These are phyloP conservation scores for Zaprionus tsacasi DNA, from an alignment of 1,140 invertebrate species.

Conservation along the genomic window DNA sequence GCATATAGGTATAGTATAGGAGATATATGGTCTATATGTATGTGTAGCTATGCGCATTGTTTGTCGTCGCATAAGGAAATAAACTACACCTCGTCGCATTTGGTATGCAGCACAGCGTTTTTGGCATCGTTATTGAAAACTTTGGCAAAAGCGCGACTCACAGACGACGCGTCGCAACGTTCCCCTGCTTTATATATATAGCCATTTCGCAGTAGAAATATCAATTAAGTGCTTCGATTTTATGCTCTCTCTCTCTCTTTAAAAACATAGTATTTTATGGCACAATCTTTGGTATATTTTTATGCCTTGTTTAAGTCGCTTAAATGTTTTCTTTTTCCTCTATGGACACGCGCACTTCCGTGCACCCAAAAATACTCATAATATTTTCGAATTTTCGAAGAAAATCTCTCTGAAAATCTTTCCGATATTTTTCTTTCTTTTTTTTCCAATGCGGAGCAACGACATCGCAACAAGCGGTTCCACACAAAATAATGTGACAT, in stretches of 20 bases:
- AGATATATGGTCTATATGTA: conserved; percentile 3
- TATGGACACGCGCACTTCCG: conserved; percentile 72
- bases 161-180: conserved; percentile 38
- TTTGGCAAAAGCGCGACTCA: conserved; percentile 65
- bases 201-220: conserved; percentile 53
- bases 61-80: conserved; percentile 55
- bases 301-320: conserved; percentile 42
- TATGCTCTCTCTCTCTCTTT: conserved; percentile 37
- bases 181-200: neutral
- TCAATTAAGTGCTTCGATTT: conserved; percentile 37
- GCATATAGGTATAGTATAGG: neutral
- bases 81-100: conserved; percentile 38
- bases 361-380: conserved; percentile 37
- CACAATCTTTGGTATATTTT: conserved; percentile 10
- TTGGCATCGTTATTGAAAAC: conserved; percentile 43
- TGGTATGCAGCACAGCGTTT: conserved; percentile 55
- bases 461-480: conserved; percentile 39
- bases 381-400: conserved; percentile 54
- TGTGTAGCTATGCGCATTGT: conserved; percentile 20
- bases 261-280: conserved; percentile 50
- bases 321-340: conserved; percentile 30
- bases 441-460: conserved; percentile 37
- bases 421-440: conserved; percentile 6
- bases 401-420: conserved; percentile 23
- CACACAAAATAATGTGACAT: conserved; percentile 66